Evolutionary conservation across 2,113 vertebrate species (phyloP).

Genomic region (Vidua chalybeata): DNA sequence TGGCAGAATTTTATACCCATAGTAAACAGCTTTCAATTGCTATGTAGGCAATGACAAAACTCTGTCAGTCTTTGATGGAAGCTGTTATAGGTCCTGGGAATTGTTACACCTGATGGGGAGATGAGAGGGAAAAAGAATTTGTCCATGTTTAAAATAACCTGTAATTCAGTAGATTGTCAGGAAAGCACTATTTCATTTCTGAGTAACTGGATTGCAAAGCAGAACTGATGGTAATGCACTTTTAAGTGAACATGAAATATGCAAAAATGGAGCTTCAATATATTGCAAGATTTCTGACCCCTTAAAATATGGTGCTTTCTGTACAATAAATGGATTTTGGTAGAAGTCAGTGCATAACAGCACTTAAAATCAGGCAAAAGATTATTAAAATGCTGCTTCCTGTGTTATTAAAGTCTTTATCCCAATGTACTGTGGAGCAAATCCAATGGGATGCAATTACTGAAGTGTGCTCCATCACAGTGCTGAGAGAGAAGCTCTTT

Average conservation of each 20-base stretch:
- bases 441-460: not conserved
- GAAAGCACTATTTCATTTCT: not conserved
- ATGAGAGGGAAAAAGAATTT: not conserved
- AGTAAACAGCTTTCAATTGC: not conserved
- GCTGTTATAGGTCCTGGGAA: not conserved
- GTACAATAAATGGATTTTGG: not conserved
- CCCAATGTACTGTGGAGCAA: not conserved
- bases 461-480: not conserved
- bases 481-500: not conserved
- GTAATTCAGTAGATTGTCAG: not conserved
- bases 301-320: slow-evolving; percentile 25
- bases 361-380: slow-evolving; percentile 25
- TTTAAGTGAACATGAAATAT: slow-evolving; percentile 29
- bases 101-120: not conserved
- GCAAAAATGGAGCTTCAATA: slow-evolving; percentile 19
- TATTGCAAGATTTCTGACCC: not conserved
- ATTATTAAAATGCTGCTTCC: not conserved
- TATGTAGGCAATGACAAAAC: not conserved
- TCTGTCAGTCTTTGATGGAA: not conserved
- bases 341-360: not conserved
- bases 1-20: not conserved
- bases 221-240: not conserved
- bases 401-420: not conserved
- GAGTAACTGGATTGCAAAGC: not conserved
- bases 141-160: not conserved